Percentiles rank a stretch among this genome's conserved stretches.
Evolutionary conservation across 2,888 invertebrate genomes (phyloP).

Genomic region (Omphaloscelis lunosa): DNA sequence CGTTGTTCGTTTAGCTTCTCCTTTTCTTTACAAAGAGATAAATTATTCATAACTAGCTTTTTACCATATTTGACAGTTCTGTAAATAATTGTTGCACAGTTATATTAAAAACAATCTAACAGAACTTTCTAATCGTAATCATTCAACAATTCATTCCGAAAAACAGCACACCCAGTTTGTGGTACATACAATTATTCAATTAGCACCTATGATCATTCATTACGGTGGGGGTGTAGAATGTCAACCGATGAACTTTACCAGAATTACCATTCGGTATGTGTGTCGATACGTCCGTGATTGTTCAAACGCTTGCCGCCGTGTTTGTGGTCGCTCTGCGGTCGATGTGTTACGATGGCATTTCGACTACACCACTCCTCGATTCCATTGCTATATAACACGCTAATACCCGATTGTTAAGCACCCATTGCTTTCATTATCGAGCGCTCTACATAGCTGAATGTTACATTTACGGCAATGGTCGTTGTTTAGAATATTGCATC

Average conservation of each 20-base stretch:
- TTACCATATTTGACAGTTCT: neutral
- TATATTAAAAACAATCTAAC: neutral
- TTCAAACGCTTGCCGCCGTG: conserved; percentile 80
- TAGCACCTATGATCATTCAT: conserved; percentile 52
- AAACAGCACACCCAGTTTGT: conserved; percentile 34
- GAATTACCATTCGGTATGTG: conserved; percentile 72
- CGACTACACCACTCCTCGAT: conserved; percentile 71
- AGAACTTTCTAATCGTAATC: conserved; percentile 9
- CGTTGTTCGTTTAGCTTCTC: conserved; percentile 37
- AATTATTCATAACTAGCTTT: conserved; percentile 6
- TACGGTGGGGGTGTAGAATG: conserved; percentile 52
- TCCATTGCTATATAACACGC: conserved; percentile 63
- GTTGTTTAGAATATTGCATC: conserved; percentile 33
- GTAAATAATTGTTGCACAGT: neutral
- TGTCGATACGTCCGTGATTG: conserved; percentile 81
- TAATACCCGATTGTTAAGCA: conserved; percentile 65
- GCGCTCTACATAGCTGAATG: conserved; percentile 16
- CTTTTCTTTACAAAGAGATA: conserved; percentile 5
- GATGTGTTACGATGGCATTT: conserved; percentile 81
- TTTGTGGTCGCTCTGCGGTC: conserved; percentile 82
- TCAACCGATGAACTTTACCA: conserved; percentile 71
- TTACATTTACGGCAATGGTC: conserved; percentile 54
- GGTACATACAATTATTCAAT: conserved; percentile 48
- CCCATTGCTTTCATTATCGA: conserved; percentile 51
- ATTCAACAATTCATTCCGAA: conserved; percentile 25